Evolutionary conservation across 2,797 vertebrate genomes (phyloP).

Genomic region (Borostomias antarcticus): DNA sequence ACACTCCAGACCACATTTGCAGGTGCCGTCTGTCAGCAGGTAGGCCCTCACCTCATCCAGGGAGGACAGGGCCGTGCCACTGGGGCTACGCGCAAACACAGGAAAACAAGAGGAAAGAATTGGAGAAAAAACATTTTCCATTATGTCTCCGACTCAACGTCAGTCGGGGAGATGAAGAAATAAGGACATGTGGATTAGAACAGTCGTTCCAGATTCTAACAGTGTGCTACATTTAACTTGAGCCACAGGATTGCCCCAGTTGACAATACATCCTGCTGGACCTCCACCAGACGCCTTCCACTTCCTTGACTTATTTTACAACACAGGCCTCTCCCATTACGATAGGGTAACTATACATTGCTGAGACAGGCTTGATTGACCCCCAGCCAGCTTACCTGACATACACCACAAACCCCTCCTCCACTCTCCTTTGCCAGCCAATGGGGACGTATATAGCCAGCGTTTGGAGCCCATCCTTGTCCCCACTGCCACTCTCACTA

Average conservation of each 20-base stretch:
- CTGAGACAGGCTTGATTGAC: neutral
- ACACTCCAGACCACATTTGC: conserved; percentile 99
- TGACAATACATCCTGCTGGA: no score
- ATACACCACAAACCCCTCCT: conserved; percentile 84
- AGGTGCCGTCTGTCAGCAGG: conserved; percentile 96
- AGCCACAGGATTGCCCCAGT: neutral
- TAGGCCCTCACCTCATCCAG: conserved; percentile 97
- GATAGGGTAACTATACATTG: no score
- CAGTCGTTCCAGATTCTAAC: neutral
- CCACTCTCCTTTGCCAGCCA: conserved; percentile 90
- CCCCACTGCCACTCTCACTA: conserved; percentile 88
- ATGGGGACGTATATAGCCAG: conserved; percentile 86
- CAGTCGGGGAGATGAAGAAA: neutral
- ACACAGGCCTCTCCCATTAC: no score
- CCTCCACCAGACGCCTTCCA: no score
- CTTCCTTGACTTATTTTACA: no score
- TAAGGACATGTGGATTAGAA: neutral
- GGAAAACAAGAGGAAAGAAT: neutral
- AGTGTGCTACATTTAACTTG: neutral
- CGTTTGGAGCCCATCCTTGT: conserved; percentile 84
- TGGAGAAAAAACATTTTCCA: neutral
- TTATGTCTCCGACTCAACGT: neutral
- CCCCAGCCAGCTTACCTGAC: conserved; percentile 77
- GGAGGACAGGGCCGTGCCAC: conserved; percentile 91
- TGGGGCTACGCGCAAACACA: conserved; percentile 81